phyloP scores from a whole-genome alignment of 1,140 invertebrate species.

The Heliothis subflexa region DNA sequence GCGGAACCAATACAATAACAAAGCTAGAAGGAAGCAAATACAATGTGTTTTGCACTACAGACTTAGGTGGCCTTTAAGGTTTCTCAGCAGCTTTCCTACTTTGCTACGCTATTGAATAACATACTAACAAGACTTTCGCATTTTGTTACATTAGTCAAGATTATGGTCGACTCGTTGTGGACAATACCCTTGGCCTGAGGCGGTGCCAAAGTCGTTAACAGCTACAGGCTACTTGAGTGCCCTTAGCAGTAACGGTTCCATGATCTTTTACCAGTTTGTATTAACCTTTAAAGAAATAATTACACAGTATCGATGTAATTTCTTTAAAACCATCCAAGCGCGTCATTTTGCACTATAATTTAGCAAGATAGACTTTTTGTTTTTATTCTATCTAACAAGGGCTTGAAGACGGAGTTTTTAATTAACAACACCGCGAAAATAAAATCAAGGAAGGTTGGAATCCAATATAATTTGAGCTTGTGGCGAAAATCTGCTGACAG shows the following conservation, averaged over 20 bases:
- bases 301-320: slow-evolving; percentile 24
- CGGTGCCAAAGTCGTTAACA: slow-evolving; percentile 1
- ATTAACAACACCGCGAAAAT: too few relatives aligned
- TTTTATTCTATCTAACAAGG: neutral
- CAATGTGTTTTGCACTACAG: slow-evolving; percentile 20
- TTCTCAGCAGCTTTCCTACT: slow-evolving; percentile 19
- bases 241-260: slow-evolving; percentile 6
- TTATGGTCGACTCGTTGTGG: slow-evolving; percentile 26
- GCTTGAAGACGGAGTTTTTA: too few relatives aligned
- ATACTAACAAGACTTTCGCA: slow-evolving; percentile 40
- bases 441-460: too few relatives aligned
- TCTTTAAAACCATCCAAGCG: slow-evolving; percentile 27
- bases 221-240: slow-evolving; percentile 1
- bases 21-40: slow-evolving; percentile 26
- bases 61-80: slow-evolving; percentile 34
- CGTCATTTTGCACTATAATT: slow-evolving; percentile 19
- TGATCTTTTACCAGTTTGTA: slow-evolving; percentile 26
- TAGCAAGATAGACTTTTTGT: neutral
- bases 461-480: too few relatives aligned
- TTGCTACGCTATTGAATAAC: slow-evolving; percentile 27
- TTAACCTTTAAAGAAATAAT: slow-evolving; percentile 43
- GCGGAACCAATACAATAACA: slow-evolving; percentile 14
- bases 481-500: too few relatives aligned
- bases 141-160: slow-evolving; percentile 37
- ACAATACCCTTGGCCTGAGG: slow-evolving; percentile 23